phyloP scores from a whole-genome alignment of 2,797 vertebrate genomes.

The Smutsia gigantea region DNA sequence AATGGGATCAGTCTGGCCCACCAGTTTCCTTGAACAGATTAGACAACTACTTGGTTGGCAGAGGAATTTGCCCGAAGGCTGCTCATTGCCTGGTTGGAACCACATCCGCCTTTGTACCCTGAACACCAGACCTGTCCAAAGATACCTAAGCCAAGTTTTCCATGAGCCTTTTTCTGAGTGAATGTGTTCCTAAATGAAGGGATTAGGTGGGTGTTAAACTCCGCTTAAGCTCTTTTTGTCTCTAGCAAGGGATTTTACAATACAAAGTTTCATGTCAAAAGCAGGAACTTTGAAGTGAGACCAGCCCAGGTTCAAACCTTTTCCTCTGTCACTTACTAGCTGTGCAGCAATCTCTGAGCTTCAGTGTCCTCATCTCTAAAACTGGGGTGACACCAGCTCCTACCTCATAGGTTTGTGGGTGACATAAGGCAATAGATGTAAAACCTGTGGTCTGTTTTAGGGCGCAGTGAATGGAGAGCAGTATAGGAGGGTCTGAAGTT shows the following conservation, averaged over 20 bases:
- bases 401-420: background rate
- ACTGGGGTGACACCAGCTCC: fast-evolving
- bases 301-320: background rate
- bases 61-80: background rate
- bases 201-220: conserved; percentile 25
- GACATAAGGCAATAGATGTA: background rate
- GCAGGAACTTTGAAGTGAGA: background rate
- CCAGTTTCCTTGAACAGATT: background rate
- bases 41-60: background rate
- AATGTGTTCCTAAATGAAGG: background rate
- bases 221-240: background rate
- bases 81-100: background rate
- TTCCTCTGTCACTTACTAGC: background rate
- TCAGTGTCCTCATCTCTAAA: background rate
- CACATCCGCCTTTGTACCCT: background rate
- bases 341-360: background rate
- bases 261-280: background rate
- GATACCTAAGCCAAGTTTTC: background rate
- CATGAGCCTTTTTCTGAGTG: background rate
- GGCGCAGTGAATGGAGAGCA: background rate
- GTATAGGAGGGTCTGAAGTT: background rate
- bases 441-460: background rate
- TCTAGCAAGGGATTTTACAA: background rate
- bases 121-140: background rate
- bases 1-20: background rate